phyloP scores from a whole-genome alignment of 1,140 invertebrate species.

The Nasonia vitripennis region DNA sequence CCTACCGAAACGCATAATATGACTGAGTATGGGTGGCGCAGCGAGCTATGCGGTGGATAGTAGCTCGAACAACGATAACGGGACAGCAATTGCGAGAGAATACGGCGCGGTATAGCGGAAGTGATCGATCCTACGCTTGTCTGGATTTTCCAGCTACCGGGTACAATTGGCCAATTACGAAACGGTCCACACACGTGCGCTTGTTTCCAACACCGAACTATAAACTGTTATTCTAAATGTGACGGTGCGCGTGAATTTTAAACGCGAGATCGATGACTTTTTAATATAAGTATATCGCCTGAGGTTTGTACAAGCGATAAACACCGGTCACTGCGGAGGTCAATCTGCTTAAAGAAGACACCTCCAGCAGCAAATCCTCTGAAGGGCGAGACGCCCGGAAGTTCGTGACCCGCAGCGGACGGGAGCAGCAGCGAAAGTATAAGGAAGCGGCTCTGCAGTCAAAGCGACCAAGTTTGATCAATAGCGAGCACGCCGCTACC shows the following conservation, averaged over 20 bases:
- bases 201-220: too few species aligned
- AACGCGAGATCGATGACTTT: neutral
- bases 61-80: neutral
- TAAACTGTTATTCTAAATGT: too few species aligned
- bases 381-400: slow-evolving; percentile 18
- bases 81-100: neutral
- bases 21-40: neutral
- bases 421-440: slow-evolving; percentile 7
- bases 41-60: neutral
- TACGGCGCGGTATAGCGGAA: neutral
- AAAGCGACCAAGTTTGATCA: slow-evolving; percentile 41
- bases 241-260: neutral
- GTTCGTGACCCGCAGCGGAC: slow-evolving; percentile 40
- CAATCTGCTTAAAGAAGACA: neutral
- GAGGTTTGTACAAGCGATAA: neutral
- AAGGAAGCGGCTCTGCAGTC: slow-evolving; percentile 19
- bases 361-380: neutral
- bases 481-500: slow-evolving; percentile 5
- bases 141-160: slow-evolving; percentile 11
- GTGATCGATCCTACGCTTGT: neutral
- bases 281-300: neutral
- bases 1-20: neutral
- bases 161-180: neutral
- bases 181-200: neutral
- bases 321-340: neutral